Evolutionary conservation across 2,888 invertebrate genomes (phyloP).

Genomic region (Drosophila neutralis): DNA sequence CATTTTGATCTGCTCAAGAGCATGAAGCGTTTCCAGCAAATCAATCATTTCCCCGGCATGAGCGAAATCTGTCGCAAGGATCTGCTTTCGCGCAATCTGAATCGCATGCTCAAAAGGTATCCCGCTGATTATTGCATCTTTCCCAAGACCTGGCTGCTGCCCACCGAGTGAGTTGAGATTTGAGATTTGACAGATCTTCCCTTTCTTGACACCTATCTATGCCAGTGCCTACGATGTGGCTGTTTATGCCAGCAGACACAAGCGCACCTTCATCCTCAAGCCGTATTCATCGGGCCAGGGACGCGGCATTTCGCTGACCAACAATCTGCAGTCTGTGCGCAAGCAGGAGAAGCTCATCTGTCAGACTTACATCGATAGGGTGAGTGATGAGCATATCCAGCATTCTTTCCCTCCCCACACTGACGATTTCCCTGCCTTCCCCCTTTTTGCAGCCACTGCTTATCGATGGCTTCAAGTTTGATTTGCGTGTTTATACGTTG

Average conservation of each 20-base stretch:
- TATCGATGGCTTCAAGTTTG: constrained; percentile 96
- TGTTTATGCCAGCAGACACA: constrained; percentile 86
- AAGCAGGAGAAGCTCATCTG: constrained; percentile 94
- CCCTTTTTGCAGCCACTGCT: constrained; percentile 88
- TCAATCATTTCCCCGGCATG: constrained; percentile 97
- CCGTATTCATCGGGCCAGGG: constrained; percentile 97
- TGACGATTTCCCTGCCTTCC: neutral
- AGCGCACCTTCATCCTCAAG: constrained; percentile 93
- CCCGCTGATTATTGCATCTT: constrained; percentile 96
- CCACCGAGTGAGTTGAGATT: constrained; percentile 90
- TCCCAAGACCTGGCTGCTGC: constrained; percentile 97
- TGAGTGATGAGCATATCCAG: constrained; percentile 10
- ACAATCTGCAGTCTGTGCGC: constrained; percentile 90
- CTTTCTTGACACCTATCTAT: neutral
- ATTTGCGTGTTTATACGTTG: constrained; percentile 93
- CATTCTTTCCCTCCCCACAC: neutral
- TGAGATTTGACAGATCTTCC: neutral
- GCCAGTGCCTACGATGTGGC: constrained; percentile 88
- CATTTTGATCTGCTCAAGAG: constrained; percentile 94
- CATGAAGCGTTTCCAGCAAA: constrained; percentile 96
- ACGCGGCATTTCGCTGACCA: constrained; percentile 94
- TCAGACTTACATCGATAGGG: constrained; percentile 88
- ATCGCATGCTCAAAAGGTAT: constrained; percentile 94
- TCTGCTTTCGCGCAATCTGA: constrained; percentile 93
- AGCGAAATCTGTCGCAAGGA: constrained; percentile 95